Conservation (phyloP, 2,888 invertebrate genomes). For the Stenurella melanura region DNA sequence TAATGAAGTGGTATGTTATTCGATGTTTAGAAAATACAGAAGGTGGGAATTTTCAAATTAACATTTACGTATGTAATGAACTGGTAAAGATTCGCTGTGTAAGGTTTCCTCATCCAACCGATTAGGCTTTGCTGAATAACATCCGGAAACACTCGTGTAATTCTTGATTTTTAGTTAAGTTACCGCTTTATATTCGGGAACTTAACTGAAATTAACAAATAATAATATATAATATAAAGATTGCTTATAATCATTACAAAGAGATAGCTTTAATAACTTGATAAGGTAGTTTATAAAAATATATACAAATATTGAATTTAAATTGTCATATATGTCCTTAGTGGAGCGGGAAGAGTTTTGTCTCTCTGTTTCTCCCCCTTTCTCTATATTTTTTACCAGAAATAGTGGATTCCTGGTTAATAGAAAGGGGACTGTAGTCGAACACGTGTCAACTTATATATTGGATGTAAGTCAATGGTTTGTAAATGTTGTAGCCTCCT, state of each 20-base stretch:
- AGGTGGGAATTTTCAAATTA: too few species aligned
- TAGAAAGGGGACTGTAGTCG: background rate
- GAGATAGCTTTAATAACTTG: background rate
- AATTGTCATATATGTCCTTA: background rate
- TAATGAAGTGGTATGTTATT: too few species aligned
- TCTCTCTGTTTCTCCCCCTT: background rate
- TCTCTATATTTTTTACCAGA: background rate
- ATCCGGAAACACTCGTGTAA: background rate
- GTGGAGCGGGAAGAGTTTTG: background rate
- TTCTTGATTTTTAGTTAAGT: background rate
- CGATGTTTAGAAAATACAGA: too few species aligned
- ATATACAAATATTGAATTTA: background rate
- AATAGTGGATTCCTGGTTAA: background rate
- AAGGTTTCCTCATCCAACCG: background rate
- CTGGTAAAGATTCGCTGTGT: too few species aligned
- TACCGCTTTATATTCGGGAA: background rate
- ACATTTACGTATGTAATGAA: too few species aligned
- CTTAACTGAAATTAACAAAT: background rate
- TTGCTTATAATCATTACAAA: background rate
- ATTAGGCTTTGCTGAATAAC: background rate
- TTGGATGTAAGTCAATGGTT: background rate
- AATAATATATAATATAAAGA: background rate
- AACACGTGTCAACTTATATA: background rate
- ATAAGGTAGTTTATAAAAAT: background rate
- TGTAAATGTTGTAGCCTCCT: conserved; percentile 5